A percentile compares a stretch with the other conserved stretches of the same genome.
These are phyloP conservation scores for Diarsia dahlii DNA, from an alignment of 2,888 invertebrate species.

Conservation along the genomic window DNA sequence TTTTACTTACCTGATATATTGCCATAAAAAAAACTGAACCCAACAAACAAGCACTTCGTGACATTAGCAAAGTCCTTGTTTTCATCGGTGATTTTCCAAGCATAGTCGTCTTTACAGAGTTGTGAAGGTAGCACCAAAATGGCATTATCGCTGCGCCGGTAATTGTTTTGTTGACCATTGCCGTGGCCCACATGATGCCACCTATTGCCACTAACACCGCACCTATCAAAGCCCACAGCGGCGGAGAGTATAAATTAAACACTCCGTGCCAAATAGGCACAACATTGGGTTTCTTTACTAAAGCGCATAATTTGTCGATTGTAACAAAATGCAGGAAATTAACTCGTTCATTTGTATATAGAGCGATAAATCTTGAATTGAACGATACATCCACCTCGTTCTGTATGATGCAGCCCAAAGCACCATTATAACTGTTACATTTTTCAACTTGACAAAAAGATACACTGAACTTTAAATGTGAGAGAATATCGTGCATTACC, in stretches of 20 bases:
- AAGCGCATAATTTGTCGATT: constrained; percentile 72
- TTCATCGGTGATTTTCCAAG: constrained; percentile 71
- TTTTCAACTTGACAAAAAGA: constrained; percentile 53
- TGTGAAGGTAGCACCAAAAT: constrained; percentile 61
- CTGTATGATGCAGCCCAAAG: constrained; percentile 71
- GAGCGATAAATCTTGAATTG: constrained; percentile 77
- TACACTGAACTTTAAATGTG: constrained; percentile 72
- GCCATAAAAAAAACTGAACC: constrained; percentile 72
- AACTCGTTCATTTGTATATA: constrained; percentile 64
- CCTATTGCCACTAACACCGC: constrained; percentile 57
- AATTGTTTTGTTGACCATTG: constrained; percentile 50
- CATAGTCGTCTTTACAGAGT: constrained; percentile 63
- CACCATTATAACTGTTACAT: constrained; percentile 69
- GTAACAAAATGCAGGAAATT: constrained; percentile 70
- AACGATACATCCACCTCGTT: constrained; percentile 76
- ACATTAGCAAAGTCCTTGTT: constrained; percentile 60
- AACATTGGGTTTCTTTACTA: constrained; percentile 67
- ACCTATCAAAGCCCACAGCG: constrained; percentile 55
- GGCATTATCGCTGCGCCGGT: constrained; percentile 26
- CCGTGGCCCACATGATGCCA: constrained; percentile 67
- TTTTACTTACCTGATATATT: constrained; percentile 73
- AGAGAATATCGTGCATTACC: constrained; percentile 73
- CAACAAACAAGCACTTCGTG: constrained; percentile 71
- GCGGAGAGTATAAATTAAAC: constrained; percentile 48
- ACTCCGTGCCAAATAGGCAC: constrained; percentile 76